Evolutionary conservation across 2,888 invertebrate genomes (phyloP), one percentile per base, ranked within the genome.

Genomic region (Archaeoteleia sp.): DNA sequence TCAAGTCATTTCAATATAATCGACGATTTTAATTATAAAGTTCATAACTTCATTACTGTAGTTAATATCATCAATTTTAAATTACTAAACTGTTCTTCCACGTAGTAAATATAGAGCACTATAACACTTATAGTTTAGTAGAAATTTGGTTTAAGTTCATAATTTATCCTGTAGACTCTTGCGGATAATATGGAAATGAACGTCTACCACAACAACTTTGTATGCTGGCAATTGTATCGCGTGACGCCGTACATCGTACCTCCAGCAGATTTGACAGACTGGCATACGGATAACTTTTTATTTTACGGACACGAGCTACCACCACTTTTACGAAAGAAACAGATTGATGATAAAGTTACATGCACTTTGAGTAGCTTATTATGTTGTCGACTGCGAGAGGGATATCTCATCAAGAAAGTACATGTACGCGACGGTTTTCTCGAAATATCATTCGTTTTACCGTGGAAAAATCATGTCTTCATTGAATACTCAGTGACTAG

Each of bases 321-420:
- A 32, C 87, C 88, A 63, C 84, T 90, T 65, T 86, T 91, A 37
- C 86, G 89, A 29, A 90, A 91, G 74, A 88, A 89, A 74, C 91
- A 91, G 81, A 88, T 89, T 67, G 91, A 91, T 74, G 88, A 89
- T 69, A 90, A 90, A 80, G 87, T 89, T 10, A 89, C 87, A 70
- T 87, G 91, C 63, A 87, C 88, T 48, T 85, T 93, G 63, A 87
- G 88, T 70, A 89, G 90, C 76, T 86, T 94, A 42, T 84, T 94
- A 60, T 91, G 92, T 45, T 90, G 93, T 74, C 86, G 94, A 62
- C 87, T 94, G 67, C 86, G 93, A 34, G 94, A 94, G 85, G 94
- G 94, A 20, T 94, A 92, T 83, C 76, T 82, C 70, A 87, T 88
- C 60, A 85, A 89, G 86, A 86, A 85, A 73, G 84, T 88, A n/a